Base-by-base conservation (phyloP, 2,113 vertebrate genomes). In the Varanus salvator region DNA sequence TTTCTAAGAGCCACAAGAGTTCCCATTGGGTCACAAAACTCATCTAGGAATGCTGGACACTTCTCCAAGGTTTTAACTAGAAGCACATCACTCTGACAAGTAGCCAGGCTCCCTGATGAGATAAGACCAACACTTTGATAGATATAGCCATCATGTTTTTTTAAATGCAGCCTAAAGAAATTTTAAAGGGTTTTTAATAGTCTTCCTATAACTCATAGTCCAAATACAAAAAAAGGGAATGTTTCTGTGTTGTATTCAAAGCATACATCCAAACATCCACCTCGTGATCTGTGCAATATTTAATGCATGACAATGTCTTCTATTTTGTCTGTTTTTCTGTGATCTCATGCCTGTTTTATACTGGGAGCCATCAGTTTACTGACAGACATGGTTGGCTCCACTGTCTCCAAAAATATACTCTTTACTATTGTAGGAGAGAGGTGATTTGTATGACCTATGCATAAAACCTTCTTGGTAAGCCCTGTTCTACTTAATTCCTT, bases 41-140 rank as follows among this genome's bases (percentile, higher is more conserved):
- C 23, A n/a, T 4, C 15, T 44, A 31, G n/a, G 6, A 84, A 84
- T 25, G 17, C 6, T 77, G 19, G 25, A 52, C 87, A 88, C 38
- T 83, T 52, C 85, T 87, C 81, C 75, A 91, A 48, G 92, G 66
- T 93, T 93, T 82, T 52, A 87, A 15, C 17, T 15, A 1, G 68
- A 92, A 78, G 86, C n/a, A 68, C 0, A 74, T 19, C 0, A 14
- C 72, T 74, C 19, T 0, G 0, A 84, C 29, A 54, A 85, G 77
- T 74, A n/a, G 72, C 57, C 1, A 29, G 0, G 74, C 89, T 92
- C 48, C 91, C 80, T 23, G 69, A 88, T 87, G 90, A 92, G 57
- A 80, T 74, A n/a, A 50, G 85, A 11, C 52, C n/a, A 71, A 91
- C 83, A 34, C 57, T 82, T 34, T 21, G 31, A 84, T 23, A 57